phyloP scores from a whole-genome alignment of 2,888 invertebrate genomes.

The Rutpela maculata region DNA sequence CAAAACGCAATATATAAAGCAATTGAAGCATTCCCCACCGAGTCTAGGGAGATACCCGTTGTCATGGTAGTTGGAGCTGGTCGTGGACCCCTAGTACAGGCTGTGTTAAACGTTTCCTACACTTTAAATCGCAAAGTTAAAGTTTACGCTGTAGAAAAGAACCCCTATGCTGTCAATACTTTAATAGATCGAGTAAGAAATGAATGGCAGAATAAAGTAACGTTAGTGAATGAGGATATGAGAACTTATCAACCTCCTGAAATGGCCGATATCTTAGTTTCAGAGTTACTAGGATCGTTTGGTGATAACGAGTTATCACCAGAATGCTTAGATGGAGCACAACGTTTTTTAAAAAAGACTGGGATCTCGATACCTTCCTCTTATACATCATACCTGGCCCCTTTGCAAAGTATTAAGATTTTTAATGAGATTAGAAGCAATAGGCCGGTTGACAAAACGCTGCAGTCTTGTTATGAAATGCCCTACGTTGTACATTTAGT shows the following conservation, averaged over 20 bases:
- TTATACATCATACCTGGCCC: conserved; percentile 94
- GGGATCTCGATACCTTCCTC: conserved; percentile 94
- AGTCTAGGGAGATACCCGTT: conserved; percentile 74
- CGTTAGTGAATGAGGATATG: conserved; percentile 91
- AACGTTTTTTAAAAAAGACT: conserved; percentile 88
- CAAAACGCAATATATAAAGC: conserved; percentile 89
- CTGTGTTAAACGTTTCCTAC: conserved; percentile 86
- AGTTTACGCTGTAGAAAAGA: conserved; percentile 98
- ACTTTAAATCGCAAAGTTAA: conserved; percentile 81
- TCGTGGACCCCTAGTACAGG: conserved; percentile 94
- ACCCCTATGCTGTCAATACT: conserved; percentile 95
- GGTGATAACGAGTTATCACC: conserved; percentile 99
- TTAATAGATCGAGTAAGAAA: conserved; percentile 85
- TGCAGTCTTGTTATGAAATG: conserved; percentile 82
- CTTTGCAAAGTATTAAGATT: conserved; percentile 93
- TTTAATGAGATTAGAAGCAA: conserved; percentile 83
- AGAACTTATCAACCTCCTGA: conserved; percentile 87
- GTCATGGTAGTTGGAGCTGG: conserved; percentile 79
- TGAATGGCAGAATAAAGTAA: conserved; percentile 86
- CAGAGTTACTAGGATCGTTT: conserved; percentile 91
- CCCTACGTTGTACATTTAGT: conserved; percentile 95
- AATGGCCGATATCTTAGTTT: conserved; percentile 95
- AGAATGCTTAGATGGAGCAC: conserved; percentile 97
- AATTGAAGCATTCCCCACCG: conserved; percentile 77
- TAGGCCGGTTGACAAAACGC: conserved; percentile 75